These are phyloP conservation scores for Cottus gobio DNA, from an alignment of 2,113 vertebrate genomes.

Conservation along the genomic window DNA sequence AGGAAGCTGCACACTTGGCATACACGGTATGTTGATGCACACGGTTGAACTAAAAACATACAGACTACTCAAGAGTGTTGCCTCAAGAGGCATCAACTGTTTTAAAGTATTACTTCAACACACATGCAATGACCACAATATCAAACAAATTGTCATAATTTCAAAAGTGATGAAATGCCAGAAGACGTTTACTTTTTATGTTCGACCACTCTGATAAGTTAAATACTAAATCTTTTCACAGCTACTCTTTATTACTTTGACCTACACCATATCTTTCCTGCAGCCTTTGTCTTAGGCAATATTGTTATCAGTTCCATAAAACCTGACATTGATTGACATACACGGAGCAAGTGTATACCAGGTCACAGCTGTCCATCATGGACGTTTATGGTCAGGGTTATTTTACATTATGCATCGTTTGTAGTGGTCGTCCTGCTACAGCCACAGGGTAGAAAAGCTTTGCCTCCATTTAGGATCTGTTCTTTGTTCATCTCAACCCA, in stretches of 20 bases:
- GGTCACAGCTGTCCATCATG: background rate
- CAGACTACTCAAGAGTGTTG: background rate
- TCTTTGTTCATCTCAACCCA: background rate
- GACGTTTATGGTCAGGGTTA: background rate
- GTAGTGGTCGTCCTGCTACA: background rate
- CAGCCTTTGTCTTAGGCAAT: background rate
- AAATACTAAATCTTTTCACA: background rate
- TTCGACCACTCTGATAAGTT: background rate
- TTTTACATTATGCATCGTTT: background rate
- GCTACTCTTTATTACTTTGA: background rate
- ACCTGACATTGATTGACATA: background rate
- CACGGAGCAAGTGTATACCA: background rate
- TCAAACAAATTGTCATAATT: background rate
- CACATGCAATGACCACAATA: background rate
- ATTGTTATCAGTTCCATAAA: conserved; percentile 25
- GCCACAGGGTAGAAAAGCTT: background rate
- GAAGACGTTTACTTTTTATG: background rate
- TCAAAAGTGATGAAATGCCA: background rate
- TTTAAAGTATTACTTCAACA: background rate
- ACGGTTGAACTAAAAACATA: background rate
- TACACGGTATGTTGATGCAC: conserved; percentile 21
- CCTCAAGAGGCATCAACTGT: background rate
- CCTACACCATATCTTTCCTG: background rate
- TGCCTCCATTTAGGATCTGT: background rate
- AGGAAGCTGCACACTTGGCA: conserved; percentile 1